Evolutionary conservation across 2,797 vertebrate species (phyloP).

Genomic region (Pangasius larnaudii): DNA sequence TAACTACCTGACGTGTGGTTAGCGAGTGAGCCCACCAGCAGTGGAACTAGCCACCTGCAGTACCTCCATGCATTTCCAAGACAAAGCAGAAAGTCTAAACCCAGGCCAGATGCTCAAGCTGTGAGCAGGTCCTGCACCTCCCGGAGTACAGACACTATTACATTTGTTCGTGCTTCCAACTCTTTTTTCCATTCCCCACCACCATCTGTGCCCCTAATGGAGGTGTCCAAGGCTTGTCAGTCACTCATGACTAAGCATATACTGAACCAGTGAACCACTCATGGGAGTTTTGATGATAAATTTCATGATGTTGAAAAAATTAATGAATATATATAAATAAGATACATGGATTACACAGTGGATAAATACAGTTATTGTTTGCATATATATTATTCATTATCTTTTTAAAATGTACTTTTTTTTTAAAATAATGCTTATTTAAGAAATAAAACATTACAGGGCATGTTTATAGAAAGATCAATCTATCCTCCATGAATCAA

Average conservation of each 20-base stretch:
- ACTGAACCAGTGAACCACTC: conserved; percentile 50
- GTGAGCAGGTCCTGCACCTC: conserved; percentile 71
- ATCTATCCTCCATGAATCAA: neutral
- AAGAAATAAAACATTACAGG: neutral
- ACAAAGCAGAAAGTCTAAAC: conserved; percentile 65
- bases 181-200: conserved; percentile 46
- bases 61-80: conserved; percentile 20
- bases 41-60: conserved; percentile 35
- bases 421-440: neutral
- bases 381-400: neutral
- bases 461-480: neutral
- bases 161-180: conserved; percentile 70
- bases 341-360: neutral
- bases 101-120: conserved; percentile 66
- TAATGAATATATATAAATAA: neutral
- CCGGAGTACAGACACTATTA: conserved; percentile 57
- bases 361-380: neutral
- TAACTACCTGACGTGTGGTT: conserved; percentile 44
- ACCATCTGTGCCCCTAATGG: conserved; percentile 77
- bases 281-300: neutral
- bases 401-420: neutral
- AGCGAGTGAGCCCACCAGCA: conserved; percentile 27
- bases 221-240: conserved; percentile 72
- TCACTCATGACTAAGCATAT: conserved; percentile 68
- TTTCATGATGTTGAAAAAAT: neutral